Evolutionary conservation across 2,113 vertebrate genomes (phyloP).

Genomic region (Nestor notabilis): DNA sequence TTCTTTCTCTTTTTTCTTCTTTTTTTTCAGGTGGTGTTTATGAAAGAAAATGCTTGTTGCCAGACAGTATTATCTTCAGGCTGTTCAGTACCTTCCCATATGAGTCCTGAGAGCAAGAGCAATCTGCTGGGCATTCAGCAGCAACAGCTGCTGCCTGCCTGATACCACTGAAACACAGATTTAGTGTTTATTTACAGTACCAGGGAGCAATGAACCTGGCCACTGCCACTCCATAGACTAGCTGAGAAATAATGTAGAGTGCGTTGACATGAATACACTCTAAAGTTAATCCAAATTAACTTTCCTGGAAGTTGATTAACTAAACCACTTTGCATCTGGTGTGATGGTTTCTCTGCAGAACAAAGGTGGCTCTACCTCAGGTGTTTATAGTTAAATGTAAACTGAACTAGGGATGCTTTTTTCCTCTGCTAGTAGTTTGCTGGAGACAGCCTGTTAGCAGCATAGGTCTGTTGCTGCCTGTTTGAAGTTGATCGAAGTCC

Average conservation of each 20-base stretch:
- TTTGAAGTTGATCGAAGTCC: accelerated
- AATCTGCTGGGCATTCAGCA: slow-evolving; percentile 13
- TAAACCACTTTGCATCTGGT: neutral
- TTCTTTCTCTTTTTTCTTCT: neutral
- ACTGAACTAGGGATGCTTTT: neutral
- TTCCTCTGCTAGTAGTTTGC: neutral
- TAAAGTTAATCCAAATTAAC: neutral
- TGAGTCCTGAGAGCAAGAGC: neutral
- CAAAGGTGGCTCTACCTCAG: neutral
- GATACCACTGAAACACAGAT: slow-evolving; percentile 3
- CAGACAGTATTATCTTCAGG: neutral
- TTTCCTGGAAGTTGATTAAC: neutral
- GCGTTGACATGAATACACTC: neutral
- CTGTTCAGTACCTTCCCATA: neutral
- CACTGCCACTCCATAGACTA: neutral
- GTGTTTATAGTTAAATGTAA: neutral
- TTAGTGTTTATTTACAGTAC: neutral
- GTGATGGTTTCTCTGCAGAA: neutral
- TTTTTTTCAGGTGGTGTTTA: neutral
- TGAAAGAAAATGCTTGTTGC: neutral
- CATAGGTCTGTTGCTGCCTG: accelerated
- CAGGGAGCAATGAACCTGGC: neutral
- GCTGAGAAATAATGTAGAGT: neutral
- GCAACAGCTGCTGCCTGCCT: slow-evolving; percentile 21
- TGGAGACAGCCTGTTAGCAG: neutral